Evolutionary conservation across 1,140 invertebrate genomes (phyloP), one percentile per base, ranked within the genome.

Genomic region (Brachionus calyciflorus): DNA sequence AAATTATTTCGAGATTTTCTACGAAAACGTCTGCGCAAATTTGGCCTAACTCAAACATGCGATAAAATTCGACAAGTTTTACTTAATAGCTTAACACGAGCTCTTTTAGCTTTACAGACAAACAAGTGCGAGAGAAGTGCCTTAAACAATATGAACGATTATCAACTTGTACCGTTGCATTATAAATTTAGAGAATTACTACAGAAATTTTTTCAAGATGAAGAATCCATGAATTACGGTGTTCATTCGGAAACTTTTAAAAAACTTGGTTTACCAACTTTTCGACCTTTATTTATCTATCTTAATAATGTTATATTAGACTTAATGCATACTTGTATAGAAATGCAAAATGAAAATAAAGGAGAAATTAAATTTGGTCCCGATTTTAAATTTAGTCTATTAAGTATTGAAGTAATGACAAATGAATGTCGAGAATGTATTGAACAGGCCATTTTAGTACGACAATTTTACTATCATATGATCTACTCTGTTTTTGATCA

Each of bases 291-390:
- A 1, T 73, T 40, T 21, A 21, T 73, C 28, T 73, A 51, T 21
- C 51, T 73, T 14, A 73, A 73, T 46, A 73, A 73, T 51, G 30
- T 73, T 24, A 73, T 73, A 1, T 28, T 73, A 5, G 69, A 73
- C 14, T n/a, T 73, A 14, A 73, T 73, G 69, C 69, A 73, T 73
- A 33, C 51, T 26, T 73, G 69, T 33, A 40, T 73, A 24, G 26
- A 73, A 73, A 73, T 73, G 51, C 69, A 73, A 24, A 73, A 51
- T 19, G 69, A 73, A 30, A 73, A 51, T 46, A 73, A 73, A 40
- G 19, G 46, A 3, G 69, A 26, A 12, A 55, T 55, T 9, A 55
- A 51, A n/a, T 12, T 40, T 10, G 14, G 51, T 17, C 28, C 48
- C 0, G 28, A 73, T 28, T 73, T 24, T 21, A 73, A 73, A 14